Base-by-base conservation (phyloP, 2,888 invertebrate genomes). In the Synergus laeviventris region DNA sequence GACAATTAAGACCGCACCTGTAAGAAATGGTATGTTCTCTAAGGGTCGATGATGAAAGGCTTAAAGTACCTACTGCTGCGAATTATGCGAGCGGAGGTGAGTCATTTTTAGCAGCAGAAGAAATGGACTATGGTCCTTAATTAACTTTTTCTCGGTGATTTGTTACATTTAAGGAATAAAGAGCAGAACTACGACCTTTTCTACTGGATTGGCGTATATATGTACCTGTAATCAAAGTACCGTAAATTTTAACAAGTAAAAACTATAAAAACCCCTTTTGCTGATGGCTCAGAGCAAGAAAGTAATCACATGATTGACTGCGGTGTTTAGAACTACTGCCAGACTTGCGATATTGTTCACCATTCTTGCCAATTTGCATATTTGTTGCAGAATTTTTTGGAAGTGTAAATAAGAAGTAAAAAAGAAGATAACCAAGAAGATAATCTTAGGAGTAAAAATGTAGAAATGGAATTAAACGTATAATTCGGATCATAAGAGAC, bases 201-300 rank as follows among this genome's bases (percentile, higher is more conserved):
- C 74, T 74, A 66, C 74, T 70, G 59, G n/a, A 78, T 74, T 79
- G 79, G 79, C 78, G 38, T 66, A 59, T 74, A 76, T 75, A 78
- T n/a, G n/a, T 31, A 5, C 79, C 81, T 81, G 73, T 81, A 81
- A 81, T 81, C 79, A 81, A 75, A 79, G 24, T 76, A 79, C 60
- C 78, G 76, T 79, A 79, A 81, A 81, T 61, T 79, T 76, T 62
- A 76, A 60, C 76, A 79, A 76, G 78, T 77, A 81, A 81, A 81
- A 81, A 81, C 73, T 31, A 12, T 70, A 56, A 70, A 49, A 70
- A 18, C 21, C 42, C 42, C 66, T 31, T 70, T 49, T 74, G 75
- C 14, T 61, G 49, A 66, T 75, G 74, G 56, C 62, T 62, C 64
- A 24, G 42, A 75, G 74, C 75, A 81, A 78, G 74, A 79, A 81